A percentile compares a stretch with the other conserved stretches of the same genome.
Evolutionary conservation across 2,888 invertebrate species (phyloP).

Genomic region (Cheiracanthium punctorium): DNA sequence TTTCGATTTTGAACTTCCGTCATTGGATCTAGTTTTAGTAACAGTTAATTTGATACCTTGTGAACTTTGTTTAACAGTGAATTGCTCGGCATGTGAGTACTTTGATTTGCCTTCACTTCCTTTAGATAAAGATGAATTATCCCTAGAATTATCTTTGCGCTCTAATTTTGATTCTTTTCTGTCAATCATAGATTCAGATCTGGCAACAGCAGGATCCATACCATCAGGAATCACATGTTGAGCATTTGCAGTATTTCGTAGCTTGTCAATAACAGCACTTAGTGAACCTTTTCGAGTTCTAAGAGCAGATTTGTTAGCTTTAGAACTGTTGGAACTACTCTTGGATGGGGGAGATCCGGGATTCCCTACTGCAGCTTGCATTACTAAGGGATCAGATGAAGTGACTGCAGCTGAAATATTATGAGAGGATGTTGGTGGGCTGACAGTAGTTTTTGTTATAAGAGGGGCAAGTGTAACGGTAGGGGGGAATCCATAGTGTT

Average conservation of each 20-base stretch:
- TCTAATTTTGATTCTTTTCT: constrained; percentile 62
- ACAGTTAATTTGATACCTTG: constrained; percentile 94
- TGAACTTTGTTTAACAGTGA: constrained; percentile 91
- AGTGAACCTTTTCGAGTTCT: constrained; percentile 75
- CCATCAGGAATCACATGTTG: constrained; percentile 49
- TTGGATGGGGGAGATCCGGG: constrained; percentile 61
- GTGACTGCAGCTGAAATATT: constrained; percentile 9
- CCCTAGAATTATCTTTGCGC: constrained; percentile 75
- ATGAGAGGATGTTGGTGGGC: constrained; percentile 29
- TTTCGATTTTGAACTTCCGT: constrained; percentile 67
- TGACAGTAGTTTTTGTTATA: constrained; percentile 46
- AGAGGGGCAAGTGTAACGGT: constrained; percentile 67
- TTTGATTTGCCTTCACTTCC: constrained; percentile 74
- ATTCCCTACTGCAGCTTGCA: constrained; percentile 59
- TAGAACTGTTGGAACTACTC: constrained; percentile 57
- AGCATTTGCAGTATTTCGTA: constrained; percentile 78
- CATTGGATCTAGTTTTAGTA: constrained; percentile 82
- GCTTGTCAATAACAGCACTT: constrained; percentile 90
- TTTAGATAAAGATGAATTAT: constrained; percentile 77
- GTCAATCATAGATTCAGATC: constrained; percentile 72
- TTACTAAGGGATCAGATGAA: constrained; percentile 40
- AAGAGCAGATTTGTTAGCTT: constrained; percentile 54
- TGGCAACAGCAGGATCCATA: constrained; percentile 42
- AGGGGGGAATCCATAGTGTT: constrained; percentile 67
- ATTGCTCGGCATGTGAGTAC: constrained; percentile 75